Conservation (phyloP, 2,888 invertebrate genomes). For the Dysmachus trigonus region DNA sequence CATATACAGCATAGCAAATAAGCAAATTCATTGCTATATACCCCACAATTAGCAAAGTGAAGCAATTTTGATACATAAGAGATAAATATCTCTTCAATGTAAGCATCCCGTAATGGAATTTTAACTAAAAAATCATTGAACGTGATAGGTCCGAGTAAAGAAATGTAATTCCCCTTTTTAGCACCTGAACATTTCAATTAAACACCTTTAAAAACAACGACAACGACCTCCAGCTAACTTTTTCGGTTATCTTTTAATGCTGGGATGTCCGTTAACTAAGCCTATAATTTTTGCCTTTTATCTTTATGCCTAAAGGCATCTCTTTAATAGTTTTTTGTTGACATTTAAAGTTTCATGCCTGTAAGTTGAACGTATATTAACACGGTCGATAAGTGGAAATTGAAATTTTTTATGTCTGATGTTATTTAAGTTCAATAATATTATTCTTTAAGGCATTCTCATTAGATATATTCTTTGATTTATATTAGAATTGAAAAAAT, state of each 20-base stretch:
- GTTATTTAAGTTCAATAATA: no score
- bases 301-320: not conserved
- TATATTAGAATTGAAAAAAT: no score
- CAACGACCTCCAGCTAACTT: not conserved
- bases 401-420: not conserved
- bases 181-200: not conserved
- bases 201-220: not conserved
- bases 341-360: not conserved
- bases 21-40: not conserved
- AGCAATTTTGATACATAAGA: not conserved
- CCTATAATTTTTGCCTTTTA: not conserved
- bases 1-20: not conserved
- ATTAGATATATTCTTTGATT: no score
- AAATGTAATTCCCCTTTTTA: not conserved
- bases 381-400: not conserved
- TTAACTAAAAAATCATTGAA: not conserved
- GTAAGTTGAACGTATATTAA: not conserved
- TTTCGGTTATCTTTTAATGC: not conserved
- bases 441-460: no score
- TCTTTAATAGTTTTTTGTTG: not conserved
- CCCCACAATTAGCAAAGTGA: not conserved
- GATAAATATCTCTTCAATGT: not conserved
- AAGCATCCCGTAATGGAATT: not conserved
- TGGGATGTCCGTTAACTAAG: not conserved
- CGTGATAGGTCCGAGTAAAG: not conserved